phyloP scores from a whole-genome alignment of 2,888 invertebrate genomes.

The Acanthosepion pharaonis region DNA sequence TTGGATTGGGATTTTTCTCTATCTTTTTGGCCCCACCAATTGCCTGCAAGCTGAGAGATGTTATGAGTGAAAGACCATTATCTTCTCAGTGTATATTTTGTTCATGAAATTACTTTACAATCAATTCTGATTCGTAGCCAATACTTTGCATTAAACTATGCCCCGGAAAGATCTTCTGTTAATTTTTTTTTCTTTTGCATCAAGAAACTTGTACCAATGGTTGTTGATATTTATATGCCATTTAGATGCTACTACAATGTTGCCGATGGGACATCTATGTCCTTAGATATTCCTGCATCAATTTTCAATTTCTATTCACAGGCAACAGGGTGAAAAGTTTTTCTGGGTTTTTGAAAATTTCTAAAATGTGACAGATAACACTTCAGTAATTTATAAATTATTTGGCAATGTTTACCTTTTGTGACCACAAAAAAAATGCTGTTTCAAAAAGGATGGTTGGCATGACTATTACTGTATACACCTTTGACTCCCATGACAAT shows the following conservation, averaged over 20 bases:
- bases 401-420: no score
- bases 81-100: neutral
- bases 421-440: no score
- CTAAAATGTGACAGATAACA: no score
- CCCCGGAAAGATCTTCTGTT: neutral
- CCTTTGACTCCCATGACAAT: no score
- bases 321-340: neutral
- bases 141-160: neutral
- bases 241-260: neutral
- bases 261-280: neutral
- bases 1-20: neutral
- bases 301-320: neutral
- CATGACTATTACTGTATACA: no score
- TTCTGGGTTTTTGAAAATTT: no score
- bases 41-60: neutral
- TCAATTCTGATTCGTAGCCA: neutral
- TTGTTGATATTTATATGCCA: neutral
- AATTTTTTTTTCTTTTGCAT: neutral
- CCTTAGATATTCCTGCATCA: neutral
- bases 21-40: neutral
- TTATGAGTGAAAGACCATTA: neutral
- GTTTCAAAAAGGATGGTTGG: no score
- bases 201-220: neutral
- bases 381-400: no score
- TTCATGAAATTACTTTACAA: slow-evolving; percentile 33